Evolutionary conservation across 2,113 vertebrate genomes (phyloP).

Genomic region (Centropus unirufus): DNA sequence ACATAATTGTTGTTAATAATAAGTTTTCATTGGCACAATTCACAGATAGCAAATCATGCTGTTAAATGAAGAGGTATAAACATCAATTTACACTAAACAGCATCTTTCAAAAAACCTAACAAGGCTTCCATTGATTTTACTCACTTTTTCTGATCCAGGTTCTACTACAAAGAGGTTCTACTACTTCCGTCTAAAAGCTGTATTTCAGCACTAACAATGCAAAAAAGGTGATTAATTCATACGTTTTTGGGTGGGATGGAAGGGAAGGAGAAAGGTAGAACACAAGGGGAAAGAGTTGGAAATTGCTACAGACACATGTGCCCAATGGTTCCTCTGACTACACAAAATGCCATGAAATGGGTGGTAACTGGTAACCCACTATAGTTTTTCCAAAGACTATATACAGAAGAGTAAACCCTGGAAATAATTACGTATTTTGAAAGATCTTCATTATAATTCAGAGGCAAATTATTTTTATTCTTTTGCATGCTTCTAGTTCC

Average conservation of each 20-base stretch:
- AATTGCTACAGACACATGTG: background rate
- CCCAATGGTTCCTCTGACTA: background rate
- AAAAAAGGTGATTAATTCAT: background rate
- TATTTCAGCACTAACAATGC: background rate
- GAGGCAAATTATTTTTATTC: background rate
- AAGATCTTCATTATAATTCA: background rate
- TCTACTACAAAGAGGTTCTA: background rate
- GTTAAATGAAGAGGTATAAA: background rate
- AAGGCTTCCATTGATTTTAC: background rate
- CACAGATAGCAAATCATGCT: background rate
- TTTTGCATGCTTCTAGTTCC: background rate
- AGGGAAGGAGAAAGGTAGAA: background rate
- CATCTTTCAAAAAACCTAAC: background rate
- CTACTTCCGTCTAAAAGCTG: background rate
- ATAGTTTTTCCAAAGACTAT: background rate
- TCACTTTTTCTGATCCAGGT: background rate
- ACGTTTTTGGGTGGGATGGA: background rate
- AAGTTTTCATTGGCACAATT: background rate
- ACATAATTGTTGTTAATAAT: background rate
- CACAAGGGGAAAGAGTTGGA: background rate
- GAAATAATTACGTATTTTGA: background rate
- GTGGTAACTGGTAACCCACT: background rate
- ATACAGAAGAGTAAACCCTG: background rate
- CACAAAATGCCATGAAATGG: background rate
- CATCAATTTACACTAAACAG: background rate